Evolutionary conservation across 2,113 vertebrate genomes (phyloP).

Genomic region (Pterocles gutturalis): DNA sequence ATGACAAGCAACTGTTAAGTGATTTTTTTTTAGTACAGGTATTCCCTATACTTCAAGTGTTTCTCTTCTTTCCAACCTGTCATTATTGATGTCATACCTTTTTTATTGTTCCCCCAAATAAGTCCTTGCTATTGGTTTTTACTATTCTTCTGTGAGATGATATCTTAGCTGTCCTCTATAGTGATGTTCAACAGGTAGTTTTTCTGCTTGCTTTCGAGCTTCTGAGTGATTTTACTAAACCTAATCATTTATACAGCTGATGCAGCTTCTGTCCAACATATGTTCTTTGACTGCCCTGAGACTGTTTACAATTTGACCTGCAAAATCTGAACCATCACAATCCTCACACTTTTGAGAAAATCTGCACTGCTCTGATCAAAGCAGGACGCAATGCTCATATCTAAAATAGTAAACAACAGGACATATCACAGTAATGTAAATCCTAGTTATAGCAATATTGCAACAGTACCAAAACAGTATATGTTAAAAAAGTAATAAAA

Average conservation of each 20-base stretch:
- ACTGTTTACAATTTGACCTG: not conserved
- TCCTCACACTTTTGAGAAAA: not conserved
- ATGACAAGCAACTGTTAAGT: not conserved
- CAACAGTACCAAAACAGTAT: not conserved
- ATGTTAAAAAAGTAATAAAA: not conserved
- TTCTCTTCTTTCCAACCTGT: not conserved
- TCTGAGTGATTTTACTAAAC: not conserved
- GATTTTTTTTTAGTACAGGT: not conserved
- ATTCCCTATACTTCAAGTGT: not conserved
- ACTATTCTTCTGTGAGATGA: not conserved
- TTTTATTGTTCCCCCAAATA: not conserved
- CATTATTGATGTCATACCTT: not conserved
- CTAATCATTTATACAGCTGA: not conserved
- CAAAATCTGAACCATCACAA: not conserved
- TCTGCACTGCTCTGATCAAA: not conserved
- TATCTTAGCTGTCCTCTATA: not conserved
- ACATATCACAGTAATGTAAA: not conserved
- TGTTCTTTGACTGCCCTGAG: not conserved
- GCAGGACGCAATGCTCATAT: not conserved
- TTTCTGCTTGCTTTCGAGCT: not conserved
- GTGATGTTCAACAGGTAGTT: not conserved
- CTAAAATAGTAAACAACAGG: not conserved
- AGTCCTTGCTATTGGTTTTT: not conserved
- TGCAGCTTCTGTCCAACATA: not conserved
- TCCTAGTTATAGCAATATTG: not conserved